A percentile compares a stretch with the other conserved stretches of the same genome.
Conservation (phyloP, 2,113 vertebrate genomes). For the Oxyruncus cristatus region DNA sequence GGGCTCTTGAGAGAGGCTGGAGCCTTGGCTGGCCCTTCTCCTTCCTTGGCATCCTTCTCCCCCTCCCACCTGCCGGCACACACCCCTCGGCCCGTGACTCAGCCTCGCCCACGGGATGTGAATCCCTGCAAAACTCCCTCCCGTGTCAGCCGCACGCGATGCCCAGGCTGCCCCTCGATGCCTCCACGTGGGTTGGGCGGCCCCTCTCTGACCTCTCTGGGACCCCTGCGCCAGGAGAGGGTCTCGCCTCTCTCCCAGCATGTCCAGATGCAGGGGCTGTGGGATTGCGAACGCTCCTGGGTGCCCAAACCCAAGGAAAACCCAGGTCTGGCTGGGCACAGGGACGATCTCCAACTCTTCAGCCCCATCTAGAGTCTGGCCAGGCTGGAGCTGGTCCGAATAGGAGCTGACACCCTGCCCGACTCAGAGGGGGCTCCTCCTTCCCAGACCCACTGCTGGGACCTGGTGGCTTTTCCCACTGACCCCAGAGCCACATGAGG, state of each 20-base stretch:
- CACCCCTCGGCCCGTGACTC: constrained; percentile 26
- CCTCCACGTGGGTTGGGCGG: not conserved
- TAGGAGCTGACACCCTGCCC: not conserved
- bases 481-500: not conserved
- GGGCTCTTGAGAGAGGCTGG: not conserved
- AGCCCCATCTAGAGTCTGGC: constrained; percentile 58
- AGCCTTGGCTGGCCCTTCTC: not conserved
- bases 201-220: not conserved
- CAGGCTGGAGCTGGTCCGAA: not conserved
- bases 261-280: not conserved
- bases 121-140: not conserved
- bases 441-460: not conserved
- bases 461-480: not conserved
- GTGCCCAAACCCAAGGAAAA: not conserved
- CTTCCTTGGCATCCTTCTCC: not conserved
- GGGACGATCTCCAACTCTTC: not conserved
- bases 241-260: not conserved
- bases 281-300: not conserved
- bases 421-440: not conserved
- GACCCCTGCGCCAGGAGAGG: not conserved
- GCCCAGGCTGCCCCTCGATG: not conserved
- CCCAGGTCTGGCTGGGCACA: not conserved
- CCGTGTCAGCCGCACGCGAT: not conserved
- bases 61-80: not conserved
- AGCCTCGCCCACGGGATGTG: constrained; percentile 39